Evolutionary conservation across 2,797 vertebrate species (phyloP).

Genomic region (Cottoperca gobio): DNA sequence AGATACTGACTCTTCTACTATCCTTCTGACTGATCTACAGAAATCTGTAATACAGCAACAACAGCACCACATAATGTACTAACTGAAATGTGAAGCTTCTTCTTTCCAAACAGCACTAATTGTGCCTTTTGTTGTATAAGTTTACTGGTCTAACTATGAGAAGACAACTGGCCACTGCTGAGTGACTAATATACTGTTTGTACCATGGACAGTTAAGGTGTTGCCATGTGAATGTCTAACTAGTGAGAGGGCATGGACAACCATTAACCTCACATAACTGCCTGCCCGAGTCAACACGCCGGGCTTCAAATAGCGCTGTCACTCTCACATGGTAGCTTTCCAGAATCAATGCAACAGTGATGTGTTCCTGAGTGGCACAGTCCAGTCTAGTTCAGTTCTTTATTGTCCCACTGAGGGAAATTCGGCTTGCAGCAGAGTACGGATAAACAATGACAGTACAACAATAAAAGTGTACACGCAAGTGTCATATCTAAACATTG

Average conservation of each 20-base stretch:
- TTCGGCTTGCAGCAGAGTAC: too few relatives aligned
- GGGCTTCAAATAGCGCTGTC: slow-evolving; percentile 63
- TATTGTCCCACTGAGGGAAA: too few relatives aligned
- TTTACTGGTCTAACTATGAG: background rate
- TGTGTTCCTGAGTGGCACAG: slow-evolving; percentile 31
- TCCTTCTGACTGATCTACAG: slow-evolving; percentile 7
- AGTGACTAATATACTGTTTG: slow-evolving; percentile 66
- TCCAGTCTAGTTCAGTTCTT: too few relatives aligned
- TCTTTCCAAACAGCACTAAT: too few relatives aligned
- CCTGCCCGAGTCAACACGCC: slow-evolving; percentile 65
- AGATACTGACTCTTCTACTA: slow-evolving; percentile 6
- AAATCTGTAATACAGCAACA: slow-evolving; percentile 13
- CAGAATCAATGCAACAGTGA: slow-evolving; percentile 58
- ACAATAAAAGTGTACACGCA: too few relatives aligned
- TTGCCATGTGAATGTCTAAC: slow-evolving; percentile 76
- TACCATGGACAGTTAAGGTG: slow-evolving; percentile 57
- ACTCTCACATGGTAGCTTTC: slow-evolving; percentile 46
- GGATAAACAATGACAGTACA: too few relatives aligned
- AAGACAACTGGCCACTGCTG: slow-evolving; percentile 44
- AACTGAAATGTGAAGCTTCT: too few relatives aligned
- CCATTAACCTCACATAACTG: slow-evolving; percentile 78
- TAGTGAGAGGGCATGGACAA: slow-evolving; percentile 65
- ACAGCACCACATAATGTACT: background rate
- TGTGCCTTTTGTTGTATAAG: too few relatives aligned
- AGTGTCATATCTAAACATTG: slow-evolving; percentile 47